Conservation (phyloP, 2,888 invertebrate genomes). For the Stenichneumon culpator region DNA sequence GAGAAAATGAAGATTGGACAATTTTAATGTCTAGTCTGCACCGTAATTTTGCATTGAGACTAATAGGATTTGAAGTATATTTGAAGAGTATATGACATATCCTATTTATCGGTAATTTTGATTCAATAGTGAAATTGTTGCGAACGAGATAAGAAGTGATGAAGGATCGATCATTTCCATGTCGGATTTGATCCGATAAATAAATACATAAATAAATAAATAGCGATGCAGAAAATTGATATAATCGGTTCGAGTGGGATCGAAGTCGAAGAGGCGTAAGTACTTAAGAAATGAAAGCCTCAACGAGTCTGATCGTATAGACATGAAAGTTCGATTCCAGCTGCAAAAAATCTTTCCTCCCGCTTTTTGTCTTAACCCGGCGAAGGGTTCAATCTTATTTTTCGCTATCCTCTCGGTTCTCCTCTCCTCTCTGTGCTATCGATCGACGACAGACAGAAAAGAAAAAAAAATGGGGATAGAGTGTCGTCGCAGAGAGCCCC, state of each 20-base stretch:
- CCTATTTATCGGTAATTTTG: neutral
- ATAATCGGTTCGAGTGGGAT: neutral
- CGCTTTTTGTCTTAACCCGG: conserved; percentile 36
- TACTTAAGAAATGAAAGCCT: neutral
- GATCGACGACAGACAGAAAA: conserved; percentile 62
- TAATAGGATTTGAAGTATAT: neutral
- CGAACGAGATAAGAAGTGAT: neutral
- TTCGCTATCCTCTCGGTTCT: conserved; percentile 16
- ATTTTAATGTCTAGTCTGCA: conserved; percentile 11
- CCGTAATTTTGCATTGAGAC: neutral
- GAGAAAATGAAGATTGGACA: neutral
- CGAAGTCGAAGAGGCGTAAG: neutral
- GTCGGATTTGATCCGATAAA: neutral
- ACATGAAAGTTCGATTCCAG: conserved; percentile 9
- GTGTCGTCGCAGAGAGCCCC: conserved; percentile 58
- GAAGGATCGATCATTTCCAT: neutral
- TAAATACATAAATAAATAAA: neutral
- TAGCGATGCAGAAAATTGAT: neutral
- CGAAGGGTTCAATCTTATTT: conserved; percentile 35
- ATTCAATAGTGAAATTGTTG: neutral
- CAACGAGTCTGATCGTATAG: neutral
- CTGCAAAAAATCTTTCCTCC: conserved; percentile 14
- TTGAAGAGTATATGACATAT: too few species aligned
- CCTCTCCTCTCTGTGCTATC: conserved; percentile 44
- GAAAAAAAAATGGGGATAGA: conserved; percentile 37